phyloP scores from a whole-genome alignment of 1,140 invertebrate genomes.

The Vollenhovia emeryi region DNA sequence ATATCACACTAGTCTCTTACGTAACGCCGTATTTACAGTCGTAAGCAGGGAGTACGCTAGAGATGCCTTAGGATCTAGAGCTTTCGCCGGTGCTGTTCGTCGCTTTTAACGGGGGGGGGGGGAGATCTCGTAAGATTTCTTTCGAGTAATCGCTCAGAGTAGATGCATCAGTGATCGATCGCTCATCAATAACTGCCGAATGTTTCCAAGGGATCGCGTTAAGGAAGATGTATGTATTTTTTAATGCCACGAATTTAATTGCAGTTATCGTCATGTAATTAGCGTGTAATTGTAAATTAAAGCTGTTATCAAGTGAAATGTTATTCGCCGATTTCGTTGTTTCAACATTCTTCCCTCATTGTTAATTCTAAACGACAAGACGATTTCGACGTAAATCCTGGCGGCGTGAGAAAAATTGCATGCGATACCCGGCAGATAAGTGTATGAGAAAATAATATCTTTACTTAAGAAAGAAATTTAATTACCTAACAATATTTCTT shows the following conservation, averaged over 20 bases:
- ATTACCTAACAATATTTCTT: conserved; percentile 4
- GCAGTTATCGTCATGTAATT: background rate
- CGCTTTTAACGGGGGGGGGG: background rate
- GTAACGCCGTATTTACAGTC: conserved; percentile 80
- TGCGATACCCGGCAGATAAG: background rate
- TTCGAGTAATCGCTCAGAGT: background rate
- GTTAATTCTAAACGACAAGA: background rate
- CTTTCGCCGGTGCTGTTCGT: background rate
- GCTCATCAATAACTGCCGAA: background rate
- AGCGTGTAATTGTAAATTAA: background rate
- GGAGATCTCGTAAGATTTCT: background rate
- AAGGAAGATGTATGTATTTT: background rate
- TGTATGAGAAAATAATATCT: conserved; percentile 10
- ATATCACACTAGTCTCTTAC: conserved; percentile 79
- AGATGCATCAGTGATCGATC: background rate
- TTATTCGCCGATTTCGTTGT: background rate
- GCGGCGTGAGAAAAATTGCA: background rate
- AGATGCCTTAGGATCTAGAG: conserved; percentile 28
- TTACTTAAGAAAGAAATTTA: background rate
- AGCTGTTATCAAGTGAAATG: background rate
- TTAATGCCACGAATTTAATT: background rate
- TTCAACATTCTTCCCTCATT: background rate
- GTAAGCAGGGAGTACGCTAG: conserved; percentile 16
- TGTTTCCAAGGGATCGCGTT: background rate
- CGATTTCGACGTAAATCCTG: background rate